Evolutionary conservation across 1,140 invertebrate species (phyloP).

Genomic region (Platorchestia sp.): DNA sequence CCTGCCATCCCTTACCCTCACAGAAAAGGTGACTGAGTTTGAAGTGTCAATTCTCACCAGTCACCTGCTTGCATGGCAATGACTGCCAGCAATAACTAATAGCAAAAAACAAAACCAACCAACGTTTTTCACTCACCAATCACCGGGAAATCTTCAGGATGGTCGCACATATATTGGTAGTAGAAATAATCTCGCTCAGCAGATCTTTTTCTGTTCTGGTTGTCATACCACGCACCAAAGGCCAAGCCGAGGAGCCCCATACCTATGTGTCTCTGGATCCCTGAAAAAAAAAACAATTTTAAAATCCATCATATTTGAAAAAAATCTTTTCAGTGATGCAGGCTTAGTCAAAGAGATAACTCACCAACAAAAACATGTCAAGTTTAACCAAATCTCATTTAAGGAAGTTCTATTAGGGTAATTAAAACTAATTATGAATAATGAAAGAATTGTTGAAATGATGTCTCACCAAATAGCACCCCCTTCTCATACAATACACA

Average conservation of each 20-base stretch:
- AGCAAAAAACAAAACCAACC: background rate
- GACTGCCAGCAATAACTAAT: background rate
- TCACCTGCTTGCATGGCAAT: background rate
- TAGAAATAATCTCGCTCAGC: constrained; percentile 30
- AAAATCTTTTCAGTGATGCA: background rate
- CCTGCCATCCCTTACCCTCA: no score
- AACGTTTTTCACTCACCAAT: background rate
- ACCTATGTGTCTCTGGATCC: background rate
- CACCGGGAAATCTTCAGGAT: constrained; percentile 27
- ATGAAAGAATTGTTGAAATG: no score
- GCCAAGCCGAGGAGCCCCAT: background rate
- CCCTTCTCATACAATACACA: no score
- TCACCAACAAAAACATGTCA: background rate
- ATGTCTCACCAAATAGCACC: no score
- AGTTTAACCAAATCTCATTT: background rate
- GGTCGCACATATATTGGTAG: constrained; percentile 46
- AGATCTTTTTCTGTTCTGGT: background rate
- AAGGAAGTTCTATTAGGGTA: background rate
- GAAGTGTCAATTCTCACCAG: background rate
- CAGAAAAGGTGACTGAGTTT: no score
- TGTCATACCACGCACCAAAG: background rate
- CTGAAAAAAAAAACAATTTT: background rate
- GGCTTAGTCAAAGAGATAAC: background rate
- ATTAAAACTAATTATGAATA: no score
- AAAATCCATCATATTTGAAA: background rate